Base-by-base conservation (phyloP, 2,888 invertebrate genomes). In the Lochmaea crataegi region DNA sequence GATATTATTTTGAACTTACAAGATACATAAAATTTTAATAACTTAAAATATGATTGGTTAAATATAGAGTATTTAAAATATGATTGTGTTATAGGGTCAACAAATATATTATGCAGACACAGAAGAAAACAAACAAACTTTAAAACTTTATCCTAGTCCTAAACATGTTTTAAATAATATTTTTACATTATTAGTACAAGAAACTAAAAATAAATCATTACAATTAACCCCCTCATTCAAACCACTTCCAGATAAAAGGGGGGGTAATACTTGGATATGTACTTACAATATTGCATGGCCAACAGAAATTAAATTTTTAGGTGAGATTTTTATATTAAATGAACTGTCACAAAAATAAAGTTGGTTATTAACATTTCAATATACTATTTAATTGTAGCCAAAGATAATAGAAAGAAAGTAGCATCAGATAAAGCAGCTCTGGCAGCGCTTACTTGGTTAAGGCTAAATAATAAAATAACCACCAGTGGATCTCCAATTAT, bases 231-330 rank as follows among this genome's bases (percentile, higher is more conserved):
- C 85, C 0, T 84, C 83, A 41, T 89, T 88, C 74, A 88, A 87
- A 77, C 68, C 78, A 1, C 65, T 80, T 1, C 75, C 77, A 53
- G 71, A 74, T 18, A 84, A 84, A 16, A 85, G 84, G 72, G 80
- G 76, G 60, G 79, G 76, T 65, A 66, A 18, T 6, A 71, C 63
- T 12, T 92, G 92, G 92, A 85, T 81, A 0, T 90, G 90, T 76
- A 88, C 85, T 14, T 90, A 90, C 73, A 80, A 84, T 0, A 84
- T 92, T 75, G 82, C 85, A 48, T 92, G 92, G 92, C 92, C 92
- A 0, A 88, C 88, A 78, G 85, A 88, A 65, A 84, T 85, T 10
- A 88, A 88, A 77, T 90, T 92, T 86, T 87, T 88, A 42, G 61
- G 61, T 63, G 16, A 63, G 38, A 26, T 53, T 51, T 7, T 16